Percentiles rank a stretch among this genome's conserved stretches.
These are phyloP conservation scores for Dryobotodes eremita DNA, from an alignment of 2,888 invertebrate genomes.

Conservation along the genomic window DNA sequence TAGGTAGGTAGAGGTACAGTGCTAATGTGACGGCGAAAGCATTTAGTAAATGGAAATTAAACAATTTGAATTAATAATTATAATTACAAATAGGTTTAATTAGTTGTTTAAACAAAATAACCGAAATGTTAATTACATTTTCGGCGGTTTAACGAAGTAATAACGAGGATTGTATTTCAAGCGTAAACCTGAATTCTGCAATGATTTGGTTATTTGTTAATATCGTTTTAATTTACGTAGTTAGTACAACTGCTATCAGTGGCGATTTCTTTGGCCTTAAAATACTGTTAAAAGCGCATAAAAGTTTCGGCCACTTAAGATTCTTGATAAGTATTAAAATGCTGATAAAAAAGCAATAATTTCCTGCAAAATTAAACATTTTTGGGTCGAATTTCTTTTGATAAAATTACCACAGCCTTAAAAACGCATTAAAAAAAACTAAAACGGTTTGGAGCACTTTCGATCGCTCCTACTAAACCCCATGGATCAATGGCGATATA, in stretches of 20 bases:
- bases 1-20: not conserved
- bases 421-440: slow-evolving; percentile 19
- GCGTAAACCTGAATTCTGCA: slow-evolving; percentile 8
- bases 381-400: not conserved
- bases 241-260: not conserved
- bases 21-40: not conserved
- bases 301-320: slow-evolving; percentile 39
- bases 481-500: slow-evolving; percentile 42
- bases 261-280: slow-evolving; percentile 9
- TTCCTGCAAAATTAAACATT: not conserved
- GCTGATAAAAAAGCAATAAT: slow-evolving; percentile 19
- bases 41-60: not conserved
- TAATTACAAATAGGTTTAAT: slow-evolving; percentile 18
- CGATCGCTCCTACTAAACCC: slow-evolving; percentile 28
- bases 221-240: slow-evolving; percentile 3
- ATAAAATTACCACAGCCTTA: not conserved
- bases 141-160: slow-evolving; percentile 9
- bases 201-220: not conserved
- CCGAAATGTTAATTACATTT: slow-evolving; percentile 9
- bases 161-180: slow-evolving; percentile 27
- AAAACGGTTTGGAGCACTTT: slow-evolving; percentile 30
- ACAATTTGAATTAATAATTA: not conserved
- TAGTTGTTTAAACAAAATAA: slow-evolving; percentile 20
- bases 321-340: slow-evolving; percentile 33
- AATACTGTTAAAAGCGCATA: slow-evolving; percentile 12